A percentile compares a stretch with the other conserved stretches of the same genome.
Conservation (phyloP, 2,113 vertebrate species). For the Syrmaticus mikado region DNA sequence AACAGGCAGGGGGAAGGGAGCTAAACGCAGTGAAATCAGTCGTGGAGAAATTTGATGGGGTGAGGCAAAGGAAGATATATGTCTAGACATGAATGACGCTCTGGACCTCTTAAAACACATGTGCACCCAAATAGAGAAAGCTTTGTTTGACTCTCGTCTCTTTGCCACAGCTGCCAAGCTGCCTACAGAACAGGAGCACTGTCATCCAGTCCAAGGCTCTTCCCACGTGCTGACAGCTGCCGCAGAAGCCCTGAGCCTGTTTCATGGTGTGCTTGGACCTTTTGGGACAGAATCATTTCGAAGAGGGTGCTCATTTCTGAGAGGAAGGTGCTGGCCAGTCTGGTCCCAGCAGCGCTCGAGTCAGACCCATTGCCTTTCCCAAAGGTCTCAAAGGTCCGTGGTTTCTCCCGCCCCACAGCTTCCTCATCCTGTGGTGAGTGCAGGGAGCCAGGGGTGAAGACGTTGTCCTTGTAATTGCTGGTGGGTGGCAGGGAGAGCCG, state of each 20-base stretch:
- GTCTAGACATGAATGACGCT: neutral
- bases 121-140: neutral
- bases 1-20: neutral
- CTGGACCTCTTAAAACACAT: neutral
- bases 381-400: slow-evolving; percentile 90
- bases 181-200: neutral
- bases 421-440: slow-evolving; percentile 62
- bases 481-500: slow-evolving; percentile 88
- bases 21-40: neutral
- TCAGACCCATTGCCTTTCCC: slow-evolving; percentile 80
- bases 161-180: neutral
- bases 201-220: slow-evolving; percentile 81
- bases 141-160: neutral
- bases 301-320: slow-evolving; percentile 94
- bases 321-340: slow-evolving; percentile 86
- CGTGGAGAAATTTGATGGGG: neutral
- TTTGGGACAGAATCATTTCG: slow-evolving; percentile 91
- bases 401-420: slow-evolving; percentile 69
- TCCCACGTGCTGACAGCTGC: slow-evolving; percentile 86
- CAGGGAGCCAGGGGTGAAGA: slow-evolving; percentile 81
- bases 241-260: slow-evolving; percentile 83
- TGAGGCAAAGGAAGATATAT: neutral
- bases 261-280: slow-evolving; percentile 79
- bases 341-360: neutral
- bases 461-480: slow-evolving; percentile 90